Base-by-base conservation (phyloP, 2,797 vertebrate genomes). In the Smutsia temminckii region DNA sequence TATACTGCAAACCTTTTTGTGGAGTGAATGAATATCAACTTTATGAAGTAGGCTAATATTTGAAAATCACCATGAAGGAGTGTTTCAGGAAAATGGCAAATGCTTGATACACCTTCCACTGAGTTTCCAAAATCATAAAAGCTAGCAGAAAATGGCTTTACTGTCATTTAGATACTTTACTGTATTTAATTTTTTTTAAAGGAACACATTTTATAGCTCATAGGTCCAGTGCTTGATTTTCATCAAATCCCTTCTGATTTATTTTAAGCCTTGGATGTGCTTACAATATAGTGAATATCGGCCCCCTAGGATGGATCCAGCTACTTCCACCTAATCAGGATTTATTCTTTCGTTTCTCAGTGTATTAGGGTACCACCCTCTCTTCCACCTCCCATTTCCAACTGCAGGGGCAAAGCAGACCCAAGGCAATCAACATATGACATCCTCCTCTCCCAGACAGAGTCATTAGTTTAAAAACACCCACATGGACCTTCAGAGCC, bases 41-140 rank as follows among this genome's bases (percentile, higher is more conserved):
- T 71, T 88, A 90, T 61, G 51, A 83, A 93, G 12, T 34, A 84
- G 12, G 7, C 8, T 90, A 92, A 46, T 81, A 90, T 71, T 57
- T 91, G 29, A 89, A 91, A 94, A 89, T 63, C 37, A 78, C 23
- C 69, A 61, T 8, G 46, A 93, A 88, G 46, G 8, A 91, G 7
- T 92, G 90, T 32, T 51, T 90, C 46, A 66, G 17, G 68, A 84
- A 90, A 89, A 81, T 77, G 42, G 27, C n/a, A 92, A 93, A 83
- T 57, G 59, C 75, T 81, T 83, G 55, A 71, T 55, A 63, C 77
- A 68, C 42, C 27, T 85, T 81, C 72, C 37, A 80, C 27, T 59
- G 46, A 81, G 40, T 81, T 91, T 64, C 63, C 13, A 74, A 88
- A 85, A 91, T 55, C 53, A 87, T 77, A 83, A 87, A 95, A 74